Evolutionary conservation across 2,888 invertebrate genomes (phyloP).

Genomic region (Craniophora ligustri): DNA sequence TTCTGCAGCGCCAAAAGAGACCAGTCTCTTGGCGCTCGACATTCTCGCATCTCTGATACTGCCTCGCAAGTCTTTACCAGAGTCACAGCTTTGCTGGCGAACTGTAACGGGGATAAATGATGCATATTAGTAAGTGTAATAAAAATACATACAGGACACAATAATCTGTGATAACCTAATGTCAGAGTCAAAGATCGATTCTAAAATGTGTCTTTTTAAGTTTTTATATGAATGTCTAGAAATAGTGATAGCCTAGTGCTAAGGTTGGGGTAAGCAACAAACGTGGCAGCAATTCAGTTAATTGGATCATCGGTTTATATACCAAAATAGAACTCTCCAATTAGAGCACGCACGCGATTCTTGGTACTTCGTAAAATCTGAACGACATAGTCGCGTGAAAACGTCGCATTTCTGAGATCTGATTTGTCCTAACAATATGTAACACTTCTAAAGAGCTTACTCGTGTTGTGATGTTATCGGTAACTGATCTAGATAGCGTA

Average conservation of each 20-base stretch:
- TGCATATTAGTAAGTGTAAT: background rate
- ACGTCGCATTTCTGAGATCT: conserved; percentile 5
- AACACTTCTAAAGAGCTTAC: background rate
- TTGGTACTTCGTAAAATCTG: conserved; percentile 18
- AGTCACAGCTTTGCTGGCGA: conserved; percentile 92
- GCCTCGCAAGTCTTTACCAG: conserved; percentile 98
- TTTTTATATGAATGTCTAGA: background rate
- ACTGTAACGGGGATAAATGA: conserved; percentile 72
- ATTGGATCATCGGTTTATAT: conserved; percentile 19
- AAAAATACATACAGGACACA: too few relatives aligned
- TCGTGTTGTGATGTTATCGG: background rate
- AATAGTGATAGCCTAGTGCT: conserved; percentile 3
- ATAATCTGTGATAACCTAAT: too few relatives aligned
- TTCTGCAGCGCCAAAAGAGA: conserved; percentile 96
- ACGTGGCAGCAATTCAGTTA: conserved; percentile 37
- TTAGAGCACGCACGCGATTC: conserved; percentile 22
- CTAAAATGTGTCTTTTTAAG: too few relatives aligned
- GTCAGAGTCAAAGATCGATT: too few relatives aligned
- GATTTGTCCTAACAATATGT: background rate
- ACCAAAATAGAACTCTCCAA: conserved; percentile 13
- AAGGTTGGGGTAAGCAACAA: conserved; percentile 7
- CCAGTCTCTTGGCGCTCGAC: conserved; percentile 96
- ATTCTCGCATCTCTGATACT: conserved; percentile 96
- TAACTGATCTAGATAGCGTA: too few relatives aligned
- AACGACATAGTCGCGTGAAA: conserved; percentile 4